Evolutionary conservation across 2,888 invertebrate species (phyloP), one percentile per base, ranked within the genome.

Genomic region (Oscheius sp.): DNA sequence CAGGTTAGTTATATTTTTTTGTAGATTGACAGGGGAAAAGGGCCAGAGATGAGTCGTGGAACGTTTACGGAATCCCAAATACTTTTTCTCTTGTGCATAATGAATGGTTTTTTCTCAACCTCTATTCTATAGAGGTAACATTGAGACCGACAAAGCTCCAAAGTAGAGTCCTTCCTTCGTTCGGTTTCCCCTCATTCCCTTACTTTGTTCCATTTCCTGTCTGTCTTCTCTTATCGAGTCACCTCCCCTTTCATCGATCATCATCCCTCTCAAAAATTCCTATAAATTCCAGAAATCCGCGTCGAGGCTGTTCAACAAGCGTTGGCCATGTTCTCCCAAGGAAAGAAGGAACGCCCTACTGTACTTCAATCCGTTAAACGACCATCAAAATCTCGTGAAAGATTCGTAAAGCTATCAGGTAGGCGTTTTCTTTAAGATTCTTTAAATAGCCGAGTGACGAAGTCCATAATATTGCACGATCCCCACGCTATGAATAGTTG

Each of bases 1-100:
- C 94, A 88, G 95, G 95, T 94, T 90, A 91, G 91, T 5, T 50
- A 2, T 24, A 26, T 38, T 41, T 41, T 41, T 41, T 41, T 12
- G n/a, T 41, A 2, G 5, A 14, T 20, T 3, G 41, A 41, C 41
- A 41, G 41, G n/a, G n/a, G n/a, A n/a, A n/a, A n/a, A n/a, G n/a
- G n/a, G n/a, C n/a, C n/a, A n/a, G n/a, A n/a, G n/a, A n/a, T n/a
- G n/a, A n/a, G n/a, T n/a, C n/a, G n/a, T n/a, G n/a, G n/a, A n/a
- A n/a, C n/a, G n/a, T n/a, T n/a, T n/a, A n/a, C n/a, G n/a, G n/a
- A n/a, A n/a, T n/a, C n/a, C n/a, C n/a, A n/a, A n/a, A n/a, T n/a
- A n/a, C n/a, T n/a, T n/a, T n/a, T n/a, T n/a, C n/a, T n/a, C n/a
- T n/a, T n/a, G n/a, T n/a, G n/a, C n/a, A n/a, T n/a, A n/a, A n/a